Percentiles rank a stretch among this genome's conserved stretches.
These are phyloP conservation scores for Pteromalus puparum DNA, from an alignment of 1,140 invertebrate genomes.

Conservation along the genomic window DNA sequence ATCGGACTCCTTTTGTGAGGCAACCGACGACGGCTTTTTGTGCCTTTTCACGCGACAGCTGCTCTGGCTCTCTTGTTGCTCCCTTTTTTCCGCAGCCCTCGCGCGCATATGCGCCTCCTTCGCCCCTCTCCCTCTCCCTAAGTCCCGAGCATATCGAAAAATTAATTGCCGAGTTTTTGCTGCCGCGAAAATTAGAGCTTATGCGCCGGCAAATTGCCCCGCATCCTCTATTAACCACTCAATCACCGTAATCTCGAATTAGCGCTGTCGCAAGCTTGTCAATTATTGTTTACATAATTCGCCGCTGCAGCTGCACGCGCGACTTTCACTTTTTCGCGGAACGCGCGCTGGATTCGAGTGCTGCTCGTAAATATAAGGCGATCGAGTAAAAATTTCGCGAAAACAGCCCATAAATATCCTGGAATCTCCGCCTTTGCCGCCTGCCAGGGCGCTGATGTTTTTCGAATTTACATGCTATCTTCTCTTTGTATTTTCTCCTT, in stretches of 20 bases:
- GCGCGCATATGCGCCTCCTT: not conserved
- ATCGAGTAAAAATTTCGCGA: not conserved
- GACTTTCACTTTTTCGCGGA: constrained; percentile 9
- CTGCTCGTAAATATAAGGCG: not conserved
- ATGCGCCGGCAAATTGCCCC: no score
- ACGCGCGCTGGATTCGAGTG: not conserved
- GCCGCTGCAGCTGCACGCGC: not conserved
- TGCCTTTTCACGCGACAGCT: not conserved
- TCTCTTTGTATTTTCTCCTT: not conserved
- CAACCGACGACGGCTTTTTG: not conserved
- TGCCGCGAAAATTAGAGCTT: not conserved
- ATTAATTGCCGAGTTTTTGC: not conserved
- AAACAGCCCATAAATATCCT: constrained; percentile 6
- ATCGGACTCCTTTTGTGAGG: not conserved
- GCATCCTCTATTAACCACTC: not conserved
- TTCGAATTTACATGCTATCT: not conserved
- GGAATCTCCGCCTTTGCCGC: not conserved
- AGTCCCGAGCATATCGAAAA: not conserved
- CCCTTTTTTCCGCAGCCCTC: not conserved
- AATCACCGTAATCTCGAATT: not conserved
- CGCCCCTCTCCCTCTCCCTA: not conserved
- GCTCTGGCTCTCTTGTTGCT: not conserved
- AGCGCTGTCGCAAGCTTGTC: not conserved
- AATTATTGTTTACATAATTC: constrained; percentile 6
- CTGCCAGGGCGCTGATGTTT: not conserved